A percentile compares a stretch with the other conserved stretches of the same genome.
Conservation (phyloP, 2,797 vertebrate species). For the Notamacropus eugenii region DNA sequence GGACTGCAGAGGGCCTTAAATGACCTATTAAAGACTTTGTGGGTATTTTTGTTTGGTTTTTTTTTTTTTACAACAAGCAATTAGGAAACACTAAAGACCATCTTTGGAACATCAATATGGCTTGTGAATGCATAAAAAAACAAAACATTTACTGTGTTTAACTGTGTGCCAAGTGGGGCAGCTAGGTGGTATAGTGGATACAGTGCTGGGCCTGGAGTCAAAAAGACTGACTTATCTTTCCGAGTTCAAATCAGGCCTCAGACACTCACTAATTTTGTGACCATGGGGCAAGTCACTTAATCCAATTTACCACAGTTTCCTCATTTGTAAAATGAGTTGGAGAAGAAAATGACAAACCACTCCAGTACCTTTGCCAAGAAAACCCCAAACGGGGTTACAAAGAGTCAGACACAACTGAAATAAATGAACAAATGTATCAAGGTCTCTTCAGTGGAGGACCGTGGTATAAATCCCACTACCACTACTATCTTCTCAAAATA, state of each 20-base stretch:
- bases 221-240: background rate
- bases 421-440: background rate
- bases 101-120: background rate
- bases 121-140: background rate
- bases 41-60: background rate
- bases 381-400: too few relatives aligned
- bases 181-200: background rate
- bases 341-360: background rate
- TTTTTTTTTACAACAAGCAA: background rate
- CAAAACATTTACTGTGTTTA: background rate
- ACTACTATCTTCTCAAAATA: background rate
- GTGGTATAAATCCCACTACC: background rate
- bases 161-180: background rate
- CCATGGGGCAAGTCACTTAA: background rate
- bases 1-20: background rate
- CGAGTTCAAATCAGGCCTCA: background rate
- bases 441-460: background rate
- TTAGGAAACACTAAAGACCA: background rate
- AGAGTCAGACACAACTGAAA: background rate
- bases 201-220: background rate
- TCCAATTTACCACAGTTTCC: background rate
- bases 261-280: background rate
- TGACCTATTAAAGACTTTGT: background rate
- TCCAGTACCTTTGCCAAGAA: too few relatives aligned
- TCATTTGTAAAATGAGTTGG: background rate